Evolutionary conservation across 2,797 vertebrate species (phyloP).

Genomic region (Onychomys torridus): DNA sequence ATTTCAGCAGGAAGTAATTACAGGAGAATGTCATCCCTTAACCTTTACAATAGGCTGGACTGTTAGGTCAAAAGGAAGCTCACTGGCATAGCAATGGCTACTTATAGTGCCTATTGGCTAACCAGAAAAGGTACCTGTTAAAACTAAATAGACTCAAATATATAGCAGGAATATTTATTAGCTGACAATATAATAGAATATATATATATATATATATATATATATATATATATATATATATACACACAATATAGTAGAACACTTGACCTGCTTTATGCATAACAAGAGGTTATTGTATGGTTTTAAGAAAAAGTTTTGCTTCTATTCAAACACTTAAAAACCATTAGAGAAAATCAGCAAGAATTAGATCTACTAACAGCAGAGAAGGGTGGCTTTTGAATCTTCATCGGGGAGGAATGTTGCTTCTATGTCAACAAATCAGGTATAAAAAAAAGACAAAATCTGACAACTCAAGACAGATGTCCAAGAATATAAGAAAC

Average conservation of each 20-base stretch:
- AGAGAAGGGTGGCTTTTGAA: background rate
- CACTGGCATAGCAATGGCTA: background rate
- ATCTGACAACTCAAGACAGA: no score
- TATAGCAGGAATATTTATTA: background rate
- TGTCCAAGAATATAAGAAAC: no score
- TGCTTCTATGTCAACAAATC: no score
- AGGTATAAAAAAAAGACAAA: no score
- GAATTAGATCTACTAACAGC: background rate
- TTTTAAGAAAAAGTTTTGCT: background rate
- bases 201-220: no score
- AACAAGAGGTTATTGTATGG: background rate
- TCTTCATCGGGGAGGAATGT: no score
- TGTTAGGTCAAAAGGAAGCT: background rate
- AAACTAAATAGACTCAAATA: background rate
- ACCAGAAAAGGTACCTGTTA: background rate
- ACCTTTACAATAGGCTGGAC: background rate
- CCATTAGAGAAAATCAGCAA: background rate
- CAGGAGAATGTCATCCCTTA: background rate
- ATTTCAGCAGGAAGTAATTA: background rate
- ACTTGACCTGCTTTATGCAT: background rate
- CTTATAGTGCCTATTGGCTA: background rate
- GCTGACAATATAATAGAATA: no score
- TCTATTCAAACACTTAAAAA: background rate
- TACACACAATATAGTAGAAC: background rate
- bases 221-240: no score